Conservation (phyloP, 2,888 invertebrate genomes). For the Lasioglossum calceatum region DNA sequence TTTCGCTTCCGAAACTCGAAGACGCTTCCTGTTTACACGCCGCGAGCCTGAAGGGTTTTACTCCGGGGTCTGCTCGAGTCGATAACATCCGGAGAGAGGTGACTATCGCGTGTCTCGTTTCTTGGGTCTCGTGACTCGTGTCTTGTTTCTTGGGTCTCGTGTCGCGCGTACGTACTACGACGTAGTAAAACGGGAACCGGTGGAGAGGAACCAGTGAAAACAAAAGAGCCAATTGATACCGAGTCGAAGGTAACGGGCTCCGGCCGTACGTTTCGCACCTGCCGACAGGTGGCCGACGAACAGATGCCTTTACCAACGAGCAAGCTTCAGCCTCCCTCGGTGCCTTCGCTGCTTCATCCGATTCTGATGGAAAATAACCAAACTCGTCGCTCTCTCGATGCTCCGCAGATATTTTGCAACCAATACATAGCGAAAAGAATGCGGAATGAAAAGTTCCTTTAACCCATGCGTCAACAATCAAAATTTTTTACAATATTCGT, state of each 20-base stretch:
- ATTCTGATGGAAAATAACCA: background rate
- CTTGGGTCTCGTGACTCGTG: constrained; percentile 40
- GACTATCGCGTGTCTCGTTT: constrained; percentile 54
- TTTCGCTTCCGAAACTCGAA: constrained; percentile 13
- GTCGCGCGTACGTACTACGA: constrained; percentile 59
- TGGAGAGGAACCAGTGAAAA: constrained; percentile 67
- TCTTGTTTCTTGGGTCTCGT: background rate
- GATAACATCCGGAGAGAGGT: constrained; percentile 66
- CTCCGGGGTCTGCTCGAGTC: constrained; percentile 38
- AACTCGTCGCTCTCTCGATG: background rate
- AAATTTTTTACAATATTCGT: no score
- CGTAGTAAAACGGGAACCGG: constrained; percentile 79
- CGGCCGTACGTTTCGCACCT: constrained; percentile 78
- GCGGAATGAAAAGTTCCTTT: no score
- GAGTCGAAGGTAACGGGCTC: constrained; percentile 67
- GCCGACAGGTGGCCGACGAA: constrained; percentile 81
- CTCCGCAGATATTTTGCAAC: background rate
- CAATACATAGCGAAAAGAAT: no score
- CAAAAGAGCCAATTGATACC: constrained; percentile 80
- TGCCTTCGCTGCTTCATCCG: background rate
- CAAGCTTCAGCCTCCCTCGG: constrained; percentile 28
- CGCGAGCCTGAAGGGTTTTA: constrained; percentile 59
- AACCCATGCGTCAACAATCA: no score
- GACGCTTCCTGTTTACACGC: constrained; percentile 73
- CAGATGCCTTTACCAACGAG: constrained; percentile 73